A percentile compares a stretch with the other conserved stretches of the same genome.
These are phyloP conservation scores for Dusona sp. DNA, from an alignment of 2,888 invertebrate genomes.

Conservation along the genomic window DNA sequence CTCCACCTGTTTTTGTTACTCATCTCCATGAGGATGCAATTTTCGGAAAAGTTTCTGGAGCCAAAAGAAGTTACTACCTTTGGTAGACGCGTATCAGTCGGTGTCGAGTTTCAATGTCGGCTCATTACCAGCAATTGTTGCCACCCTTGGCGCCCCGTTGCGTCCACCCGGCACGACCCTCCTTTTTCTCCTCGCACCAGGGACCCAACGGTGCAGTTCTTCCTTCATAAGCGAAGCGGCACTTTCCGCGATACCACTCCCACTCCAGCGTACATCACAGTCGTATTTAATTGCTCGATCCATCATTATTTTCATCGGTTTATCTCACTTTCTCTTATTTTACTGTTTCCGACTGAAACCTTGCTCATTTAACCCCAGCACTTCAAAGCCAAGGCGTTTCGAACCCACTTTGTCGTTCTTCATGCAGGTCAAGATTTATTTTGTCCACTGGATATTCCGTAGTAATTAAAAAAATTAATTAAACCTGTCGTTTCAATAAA, in stretches of 20 bases:
- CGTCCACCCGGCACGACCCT: slow-evolving; percentile 64
- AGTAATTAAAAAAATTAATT: background rate
- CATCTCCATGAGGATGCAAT: slow-evolving; percentile 78
- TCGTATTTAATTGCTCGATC: slow-evolving; percentile 84
- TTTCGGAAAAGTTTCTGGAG: slow-evolving; percentile 67
- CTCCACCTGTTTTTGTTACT: background rate
- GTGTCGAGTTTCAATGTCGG: slow-evolving; percentile 77
- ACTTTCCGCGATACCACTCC: slow-evolving; percentile 68
- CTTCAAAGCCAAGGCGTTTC: slow-evolving; percentile 6
- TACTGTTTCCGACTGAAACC: slow-evolving; percentile 5
- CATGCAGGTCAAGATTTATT: background rate
- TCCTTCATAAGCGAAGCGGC: slow-evolving; percentile 42
- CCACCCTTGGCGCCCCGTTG: slow-evolving; percentile 79
- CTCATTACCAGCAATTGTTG: slow-evolving; percentile 84
- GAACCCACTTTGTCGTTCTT: slow-evolving; percentile 15
- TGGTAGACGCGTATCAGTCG: slow-evolving; percentile 70
- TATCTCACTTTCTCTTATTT: slow-evolving; percentile 23
- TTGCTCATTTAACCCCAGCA: slow-evolving; percentile 41
- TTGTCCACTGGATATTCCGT: background rate
- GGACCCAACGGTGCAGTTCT: slow-evolving; percentile 22
- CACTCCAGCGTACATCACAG: slow-evolving; percentile 78
- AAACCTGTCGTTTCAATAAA: background rate
- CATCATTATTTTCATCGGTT: slow-evolving; percentile 79
- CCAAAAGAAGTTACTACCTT: slow-evolving; percentile 31
- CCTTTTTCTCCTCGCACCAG: slow-evolving; percentile 36